Percentiles rank a stretch among this genome's conserved stretches.
These are phyloP conservation scores for Scolopax rusticola DNA, from an alignment of 2,797 vertebrate genomes.

Conservation along the genomic window DNA sequence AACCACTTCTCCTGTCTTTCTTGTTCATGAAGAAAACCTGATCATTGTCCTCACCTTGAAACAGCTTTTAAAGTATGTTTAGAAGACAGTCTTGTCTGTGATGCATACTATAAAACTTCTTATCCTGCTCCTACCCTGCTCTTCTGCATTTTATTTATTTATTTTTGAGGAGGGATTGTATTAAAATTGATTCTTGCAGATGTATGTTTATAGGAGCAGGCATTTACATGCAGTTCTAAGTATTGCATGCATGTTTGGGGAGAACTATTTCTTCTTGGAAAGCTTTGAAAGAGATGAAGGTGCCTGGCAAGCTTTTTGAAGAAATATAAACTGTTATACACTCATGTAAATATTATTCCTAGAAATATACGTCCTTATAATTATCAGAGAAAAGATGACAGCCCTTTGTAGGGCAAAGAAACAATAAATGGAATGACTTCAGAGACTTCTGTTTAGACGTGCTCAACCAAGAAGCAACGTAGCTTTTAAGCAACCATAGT, in stretches of 20 bases:
- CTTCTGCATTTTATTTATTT: neutral
- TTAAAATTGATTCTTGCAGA: neutral
- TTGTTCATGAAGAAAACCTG: neutral
- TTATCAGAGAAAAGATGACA: neutral
- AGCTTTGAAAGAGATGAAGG: neutral
- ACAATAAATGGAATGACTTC: neutral
- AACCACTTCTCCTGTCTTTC: neutral
- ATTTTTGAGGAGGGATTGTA: fast-evolving
- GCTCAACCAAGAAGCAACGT: neutral
- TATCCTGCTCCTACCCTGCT: neutral
- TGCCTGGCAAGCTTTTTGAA: neutral
- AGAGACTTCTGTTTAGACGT: neutral
- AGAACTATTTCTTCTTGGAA: neutral
- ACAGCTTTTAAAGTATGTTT: neutral
- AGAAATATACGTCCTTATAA: neutral
- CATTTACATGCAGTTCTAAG: neutral
- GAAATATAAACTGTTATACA: neutral
- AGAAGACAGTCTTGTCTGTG: neutral
- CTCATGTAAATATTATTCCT: neutral
- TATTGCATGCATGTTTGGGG: neutral
- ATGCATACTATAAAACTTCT: neutral
- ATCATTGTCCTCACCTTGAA: neutral
- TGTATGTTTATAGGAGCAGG: neutral
- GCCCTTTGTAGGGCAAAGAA: neutral
- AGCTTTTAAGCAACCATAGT: neutral